Evolutionary conservation across 2,113 vertebrate genomes (phyloP), one percentile per base, ranked within the genome.

Genomic region (Otis tarda): DNA sequence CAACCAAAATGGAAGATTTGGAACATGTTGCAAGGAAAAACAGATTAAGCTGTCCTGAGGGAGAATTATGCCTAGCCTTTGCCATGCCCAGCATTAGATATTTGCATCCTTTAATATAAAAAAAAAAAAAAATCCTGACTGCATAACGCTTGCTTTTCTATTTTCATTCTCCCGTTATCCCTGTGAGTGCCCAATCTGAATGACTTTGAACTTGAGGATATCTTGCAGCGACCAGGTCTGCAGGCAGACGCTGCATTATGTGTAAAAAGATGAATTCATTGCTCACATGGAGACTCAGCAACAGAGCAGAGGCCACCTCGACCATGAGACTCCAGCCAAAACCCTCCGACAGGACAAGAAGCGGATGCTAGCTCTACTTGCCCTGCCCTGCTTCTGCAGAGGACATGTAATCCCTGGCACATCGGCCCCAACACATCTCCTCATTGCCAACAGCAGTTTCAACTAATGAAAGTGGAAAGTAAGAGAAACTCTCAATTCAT

Each of bases 161-260:
- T 33, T 96, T 35, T 61, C 49, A 85, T 90, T 90, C 53, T 47
- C 35, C 78, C 5, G 1, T 49, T 85, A 70, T 30, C 70, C 61
- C 52, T 14, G 25, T 2, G 7, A 91, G 47, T 13, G 31, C 70
- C 78, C 69, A 76, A 15, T 60, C 47, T 84, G 78, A 35, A 80
- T 52, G 61, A 79, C 78, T 87, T 59, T 82, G 56, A 78, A 45
- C 60, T 89, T 90, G 45, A 84, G 85, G 74, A 23, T 90, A 87
- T 67, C 85, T 59, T 27, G 65, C 41, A 93, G 79, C 67, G 75
- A 59, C 18, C 79, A 67, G 57, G 63, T 59, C 88, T 63, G 63
- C 77, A 75, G 67, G 83, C 52, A 79, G 64, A 57, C 1, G 6
- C 64, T 49, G 85, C 4, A 3, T 60, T 27, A 13, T 0, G 0